These are phyloP conservation scores for Schizopygopsis pylzovi DNA, from an alignment of 2,797 vertebrate genomes.

Conservation along the genomic window DNA sequence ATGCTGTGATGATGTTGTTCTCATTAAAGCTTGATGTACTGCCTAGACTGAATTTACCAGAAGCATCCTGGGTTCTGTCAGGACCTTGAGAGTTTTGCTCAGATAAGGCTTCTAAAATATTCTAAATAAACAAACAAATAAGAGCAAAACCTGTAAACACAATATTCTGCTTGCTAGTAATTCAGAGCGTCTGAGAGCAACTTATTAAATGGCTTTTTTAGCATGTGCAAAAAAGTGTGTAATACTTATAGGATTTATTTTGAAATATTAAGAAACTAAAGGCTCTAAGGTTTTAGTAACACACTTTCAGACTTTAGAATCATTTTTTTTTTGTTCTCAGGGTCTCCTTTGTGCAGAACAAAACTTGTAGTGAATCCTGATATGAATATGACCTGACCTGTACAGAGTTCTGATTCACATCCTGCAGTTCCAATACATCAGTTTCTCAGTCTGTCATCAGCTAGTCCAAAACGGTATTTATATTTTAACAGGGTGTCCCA, in stretches of 20 bases:
- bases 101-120: not conserved
- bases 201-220: not conserved
- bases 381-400: not conserved
- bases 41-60: conserved; percentile 2
- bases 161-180: not conserved
- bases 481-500: conserved; percentile 19
- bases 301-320: not conserved
- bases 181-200: not conserved
- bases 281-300: not conserved
- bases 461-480: conserved; percentile 9
- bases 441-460: not conserved
- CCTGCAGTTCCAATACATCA: not conserved
- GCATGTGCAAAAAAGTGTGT: not conserved
- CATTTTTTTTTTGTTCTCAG: not conserved
- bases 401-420: not conserved
- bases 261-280: conserved; percentile 16
- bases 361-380: not conserved
- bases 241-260: not conserved
- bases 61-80: not conserved
- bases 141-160: conserved; percentile 1
- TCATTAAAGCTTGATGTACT: conserved; percentile 28
- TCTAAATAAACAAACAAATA: not conserved
- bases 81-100: conserved; percentile 21
- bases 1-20: conserved; percentile 13
- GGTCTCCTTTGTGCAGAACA: not conserved